Evolutionary conservation across 2,113 vertebrate genomes (phyloP).

Genomic region (Burhinus bistriatus): DNA sequence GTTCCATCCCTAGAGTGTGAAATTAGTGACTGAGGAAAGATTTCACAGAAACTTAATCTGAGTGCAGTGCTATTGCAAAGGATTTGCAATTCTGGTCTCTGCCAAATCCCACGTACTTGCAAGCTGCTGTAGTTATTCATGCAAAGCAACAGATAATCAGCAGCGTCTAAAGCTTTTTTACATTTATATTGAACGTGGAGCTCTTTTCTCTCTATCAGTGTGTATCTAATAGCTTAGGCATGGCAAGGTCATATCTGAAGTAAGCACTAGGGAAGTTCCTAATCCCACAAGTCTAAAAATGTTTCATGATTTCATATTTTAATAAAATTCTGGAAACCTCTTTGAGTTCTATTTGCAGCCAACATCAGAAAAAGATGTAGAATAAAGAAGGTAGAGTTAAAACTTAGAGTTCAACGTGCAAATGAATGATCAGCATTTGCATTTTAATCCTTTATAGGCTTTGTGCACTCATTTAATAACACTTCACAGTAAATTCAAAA

Average conservation of each 20-base stretch:
- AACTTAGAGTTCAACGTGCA: not conserved
- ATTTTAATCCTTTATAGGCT: not conserved
- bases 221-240: not conserved
- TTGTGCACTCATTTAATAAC: not conserved
- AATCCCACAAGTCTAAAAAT: not conserved
- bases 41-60: slow-evolving; percentile 58
- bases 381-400: not conserved
- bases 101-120: slow-evolving; percentile 55
- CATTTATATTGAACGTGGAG: not conserved
- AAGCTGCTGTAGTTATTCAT: slow-evolving; percentile 39
- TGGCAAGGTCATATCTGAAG: not conserved
- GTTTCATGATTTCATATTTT: not conserved
- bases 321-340: not conserved
- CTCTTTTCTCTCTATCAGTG: not conserved
- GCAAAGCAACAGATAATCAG: slow-evolving; percentile 39
- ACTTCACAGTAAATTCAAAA: not conserved
- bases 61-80: not conserved
- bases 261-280: not conserved
- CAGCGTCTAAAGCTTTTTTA: slow-evolving; percentile 15
- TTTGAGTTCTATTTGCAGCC: not conserved
- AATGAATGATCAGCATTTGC: not conserved
- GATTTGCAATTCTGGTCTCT: slow-evolving; percentile 12
- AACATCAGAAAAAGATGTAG: not conserved
- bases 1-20: slow-evolving; percentile 48
- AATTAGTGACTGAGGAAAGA: slow-evolving; percentile 47